phyloP scores from a whole-genome alignment of 2,888 invertebrate species.

The Cheilosia soror region DNA sequence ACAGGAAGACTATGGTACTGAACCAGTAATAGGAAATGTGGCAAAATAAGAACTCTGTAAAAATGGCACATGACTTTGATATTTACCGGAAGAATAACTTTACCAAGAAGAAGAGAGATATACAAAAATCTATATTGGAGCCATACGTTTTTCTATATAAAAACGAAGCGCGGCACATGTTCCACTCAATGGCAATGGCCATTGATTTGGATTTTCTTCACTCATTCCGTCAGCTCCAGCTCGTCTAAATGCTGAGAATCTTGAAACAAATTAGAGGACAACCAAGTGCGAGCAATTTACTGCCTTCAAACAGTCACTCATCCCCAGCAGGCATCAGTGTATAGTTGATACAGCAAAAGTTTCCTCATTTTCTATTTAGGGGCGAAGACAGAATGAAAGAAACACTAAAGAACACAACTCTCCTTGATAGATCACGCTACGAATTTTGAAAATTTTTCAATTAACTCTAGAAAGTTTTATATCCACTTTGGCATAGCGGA shows the following conservation, averaged over 20 bases:
- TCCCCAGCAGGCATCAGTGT: slow-evolving; percentile 29
- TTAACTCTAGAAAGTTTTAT: slow-evolving; percentile 62
- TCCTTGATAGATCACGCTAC: slow-evolving; percentile 58
- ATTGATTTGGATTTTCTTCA: neutral
- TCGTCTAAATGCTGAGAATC: neutral
- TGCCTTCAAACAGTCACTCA: slow-evolving; percentile 40
- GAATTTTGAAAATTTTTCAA: slow-evolving; percentile 72
- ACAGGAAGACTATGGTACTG: neutral
- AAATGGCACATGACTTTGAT: slow-evolving; percentile 24
- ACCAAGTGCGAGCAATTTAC: slow-evolving; percentile 17
- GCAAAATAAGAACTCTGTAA: slow-evolving; percentile 8
- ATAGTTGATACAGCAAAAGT: slow-evolving; percentile 43
- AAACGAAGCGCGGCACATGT: neutral
- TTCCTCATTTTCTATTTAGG: slow-evolving; percentile 56
- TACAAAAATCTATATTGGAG: neutral
- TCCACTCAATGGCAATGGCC: slow-evolving; percentile 5
- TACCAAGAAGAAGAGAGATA: neutral
- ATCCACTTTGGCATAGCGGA: slow-evolving; percentile 21
- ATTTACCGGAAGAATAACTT: slow-evolving; percentile 60
- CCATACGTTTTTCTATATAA: neutral
- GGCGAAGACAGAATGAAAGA: neutral
- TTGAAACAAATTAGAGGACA: neutral
- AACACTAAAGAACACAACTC: slow-evolving; percentile 14
- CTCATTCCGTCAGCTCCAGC: neutral
- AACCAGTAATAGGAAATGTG: slow-evolving; percentile 25